phyloP scores from a whole-genome alignment of 2,888 invertebrate species.

The Trimorus sp. region DNA sequence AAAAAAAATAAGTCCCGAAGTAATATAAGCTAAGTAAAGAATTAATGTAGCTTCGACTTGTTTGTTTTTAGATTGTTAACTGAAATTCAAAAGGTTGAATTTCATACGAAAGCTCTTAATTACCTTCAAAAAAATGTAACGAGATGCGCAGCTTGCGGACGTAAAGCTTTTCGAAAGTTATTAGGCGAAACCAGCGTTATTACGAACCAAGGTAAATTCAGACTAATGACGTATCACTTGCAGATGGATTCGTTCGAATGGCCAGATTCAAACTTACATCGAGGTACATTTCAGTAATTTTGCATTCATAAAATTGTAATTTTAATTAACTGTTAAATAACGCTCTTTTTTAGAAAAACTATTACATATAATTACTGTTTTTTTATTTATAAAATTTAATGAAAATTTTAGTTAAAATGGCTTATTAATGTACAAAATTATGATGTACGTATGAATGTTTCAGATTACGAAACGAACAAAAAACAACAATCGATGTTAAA shows the following conservation, averaged over 20 bases:
- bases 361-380: too few relatives aligned
- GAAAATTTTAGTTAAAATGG: too few relatives aligned
- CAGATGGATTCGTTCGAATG: conserved; percentile 7
- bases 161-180: conserved; percentile 83
- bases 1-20: too few relatives aligned
- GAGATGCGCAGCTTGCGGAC: conserved; percentile 84
- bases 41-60: neutral
- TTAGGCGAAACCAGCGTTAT: conserved; percentile 76
- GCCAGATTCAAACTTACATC: neutral
- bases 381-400: too few relatives aligned
- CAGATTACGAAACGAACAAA: too few relatives aligned
- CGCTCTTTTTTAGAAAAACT: too few relatives aligned
- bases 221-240: conserved; percentile 23
- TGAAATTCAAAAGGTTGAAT: conserved; percentile 85
- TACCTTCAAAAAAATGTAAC: conserved; percentile 84
- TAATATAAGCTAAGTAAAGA: too few relatives aligned
- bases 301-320: neutral
- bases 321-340: neutral
- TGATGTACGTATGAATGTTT: too few relatives aligned
- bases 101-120: conserved; percentile 84
- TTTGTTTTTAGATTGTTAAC: conserved; percentile 82
- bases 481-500: neutral
- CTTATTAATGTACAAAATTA: too few relatives aligned
- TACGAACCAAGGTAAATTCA: conserved; percentile 50
- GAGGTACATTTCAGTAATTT: neutral